phyloP scores from a whole-genome alignment of 2,113 vertebrate species.

The Misgurnus mizolepis region DNA sequence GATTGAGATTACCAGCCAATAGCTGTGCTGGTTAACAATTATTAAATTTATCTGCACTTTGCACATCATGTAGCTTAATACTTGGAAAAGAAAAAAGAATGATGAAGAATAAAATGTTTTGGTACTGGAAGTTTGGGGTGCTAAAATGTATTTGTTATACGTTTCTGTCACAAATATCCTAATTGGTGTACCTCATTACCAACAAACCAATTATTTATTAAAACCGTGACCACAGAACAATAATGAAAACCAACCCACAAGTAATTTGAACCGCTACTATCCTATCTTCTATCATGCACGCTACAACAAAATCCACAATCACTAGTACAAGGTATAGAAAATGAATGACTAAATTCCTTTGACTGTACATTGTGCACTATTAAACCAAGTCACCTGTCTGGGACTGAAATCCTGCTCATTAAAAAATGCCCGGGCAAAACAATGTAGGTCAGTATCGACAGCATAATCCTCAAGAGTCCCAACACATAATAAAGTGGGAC shows the following conservation, averaged over 20 bases:
- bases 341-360: neutral
- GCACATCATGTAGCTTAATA: too few relatives aligned
- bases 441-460: slow-evolving; percentile 39
- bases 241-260: neutral
- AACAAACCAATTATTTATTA: too few relatives aligned
- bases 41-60: too few relatives aligned
- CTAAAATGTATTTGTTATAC: too few relatives aligned
- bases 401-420: neutral
- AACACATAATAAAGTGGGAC: slow-evolving; percentile 20
- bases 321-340: neutral
- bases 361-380: neutral
- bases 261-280: neutral
- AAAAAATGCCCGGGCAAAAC: slow-evolving; percentile 29
- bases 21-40: too few relatives aligned
- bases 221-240: neutral
- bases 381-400: neutral
- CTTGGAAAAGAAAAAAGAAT: too few relatives aligned
- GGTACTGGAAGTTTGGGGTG: too few relatives aligned
- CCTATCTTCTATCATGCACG: neutral
- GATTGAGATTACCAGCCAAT: too few relatives aligned
- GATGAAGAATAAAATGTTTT: too few relatives aligned
- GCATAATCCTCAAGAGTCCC: slow-evolving; percentile 38
- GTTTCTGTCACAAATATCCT: too few relatives aligned
- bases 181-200: too few relatives aligned
- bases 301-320: neutral